Evolutionary conservation across 2,113 vertebrate genomes (phyloP).

Genomic region (Elgaria multicarinata): DNA sequence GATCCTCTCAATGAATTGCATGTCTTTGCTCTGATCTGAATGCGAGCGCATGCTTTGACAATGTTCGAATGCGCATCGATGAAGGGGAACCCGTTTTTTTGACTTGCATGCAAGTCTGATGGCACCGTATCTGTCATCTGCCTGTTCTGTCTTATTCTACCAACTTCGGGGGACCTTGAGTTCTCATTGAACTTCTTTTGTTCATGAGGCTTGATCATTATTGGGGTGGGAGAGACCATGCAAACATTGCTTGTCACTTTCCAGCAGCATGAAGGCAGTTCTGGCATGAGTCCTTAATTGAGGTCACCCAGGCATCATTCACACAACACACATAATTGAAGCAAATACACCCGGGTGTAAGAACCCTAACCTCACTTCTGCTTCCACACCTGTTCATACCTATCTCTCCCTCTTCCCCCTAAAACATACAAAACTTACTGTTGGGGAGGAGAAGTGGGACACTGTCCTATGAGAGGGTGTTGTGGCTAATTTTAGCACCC

Average conservation of each 20-base stretch:
- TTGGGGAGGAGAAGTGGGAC: not conserved
- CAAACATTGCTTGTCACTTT: not conserved
- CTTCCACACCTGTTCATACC: not conserved
- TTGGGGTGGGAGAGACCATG: not conserved
- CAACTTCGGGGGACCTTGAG: slow-evolving; percentile 19
- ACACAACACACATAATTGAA: too few species aligned
- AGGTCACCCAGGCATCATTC: slow-evolving; percentile 33
- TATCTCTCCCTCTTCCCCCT: not conserved
- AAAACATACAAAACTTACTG: not conserved
- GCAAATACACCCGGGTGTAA: not conserved
- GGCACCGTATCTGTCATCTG: slow-evolving; percentile 16
- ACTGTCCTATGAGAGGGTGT: too few species aligned
- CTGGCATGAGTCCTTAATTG: slow-evolving; percentile 60
- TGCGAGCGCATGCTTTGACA: slow-evolving; percentile 13
- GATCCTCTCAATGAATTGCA: slow-evolving; percentile 56
- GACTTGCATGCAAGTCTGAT: slow-evolving; percentile 60
- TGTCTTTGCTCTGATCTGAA: slow-evolving; percentile 23
- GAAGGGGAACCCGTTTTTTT: slow-evolving; percentile 15
- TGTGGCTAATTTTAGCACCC: too few species aligned
- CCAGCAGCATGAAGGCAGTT: slow-evolving; percentile 38
- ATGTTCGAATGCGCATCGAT: slow-evolving; percentile 27
- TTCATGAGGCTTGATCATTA: slow-evolving; percentile 18
- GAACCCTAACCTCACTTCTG: not conserved
- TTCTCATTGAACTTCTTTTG: slow-evolving; percentile 12
- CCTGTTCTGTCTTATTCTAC: slow-evolving; percentile 4